Percentiles rank a stretch among this genome's conserved stretches.
Conservation (phyloP, 2,888 invertebrate genomes). For the Dicycla oo region DNA sequence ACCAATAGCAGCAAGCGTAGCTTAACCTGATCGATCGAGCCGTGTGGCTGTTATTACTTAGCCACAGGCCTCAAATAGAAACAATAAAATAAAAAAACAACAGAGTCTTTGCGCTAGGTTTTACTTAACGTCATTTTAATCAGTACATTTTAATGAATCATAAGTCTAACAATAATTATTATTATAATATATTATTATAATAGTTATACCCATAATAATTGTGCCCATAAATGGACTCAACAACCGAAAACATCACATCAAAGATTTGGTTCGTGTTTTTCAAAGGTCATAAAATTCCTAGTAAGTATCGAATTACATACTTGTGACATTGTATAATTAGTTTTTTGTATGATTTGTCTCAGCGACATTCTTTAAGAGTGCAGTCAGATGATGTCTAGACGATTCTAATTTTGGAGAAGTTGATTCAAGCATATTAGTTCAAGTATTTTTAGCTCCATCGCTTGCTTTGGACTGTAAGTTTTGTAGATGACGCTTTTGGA, state of each 20-base stretch:
- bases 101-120: not conserved
- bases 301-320: conserved; percentile 47
- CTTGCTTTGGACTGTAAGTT: not conserved
- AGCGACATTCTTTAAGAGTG: conserved; percentile 55
- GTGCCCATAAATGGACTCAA: not conserved
- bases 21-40: too few species aligned
- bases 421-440: conserved; percentile 26
- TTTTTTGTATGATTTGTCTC: conserved; percentile 47
- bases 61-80: too few species aligned
- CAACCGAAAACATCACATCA: conserved; percentile 24
- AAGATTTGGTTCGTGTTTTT: conserved; percentile 18
- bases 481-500: not conserved
- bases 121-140: not conserved
- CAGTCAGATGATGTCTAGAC: conserved; percentile 62
- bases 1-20: too few species aligned
- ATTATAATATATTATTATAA: not conserved
- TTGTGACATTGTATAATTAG: conserved; percentile 42
- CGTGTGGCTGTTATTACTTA: too few species aligned
- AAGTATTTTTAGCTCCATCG: conserved; percentile 33
- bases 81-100: not conserved
- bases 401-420: conserved; percentile 53
- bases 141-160: not conserved
- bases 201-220: too few species aligned
- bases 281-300: conserved; percentile 27
- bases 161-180: not conserved